Evolutionary conservation across 2,888 invertebrate species (phyloP), one percentile per base, ranked within the genome.

Genomic region (Melinaea marsaeus): DNA sequence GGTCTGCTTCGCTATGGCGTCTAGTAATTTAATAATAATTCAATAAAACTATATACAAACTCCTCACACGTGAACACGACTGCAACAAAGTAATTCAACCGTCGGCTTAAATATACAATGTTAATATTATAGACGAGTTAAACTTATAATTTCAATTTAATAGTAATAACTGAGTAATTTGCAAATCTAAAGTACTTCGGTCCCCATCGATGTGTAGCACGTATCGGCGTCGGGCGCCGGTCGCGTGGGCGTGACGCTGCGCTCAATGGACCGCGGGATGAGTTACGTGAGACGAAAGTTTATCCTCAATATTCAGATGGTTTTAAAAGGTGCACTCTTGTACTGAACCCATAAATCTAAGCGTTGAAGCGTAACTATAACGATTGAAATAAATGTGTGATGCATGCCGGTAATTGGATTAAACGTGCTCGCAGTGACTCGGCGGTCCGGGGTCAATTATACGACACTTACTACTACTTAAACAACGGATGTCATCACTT

Each of bases 261-360:
- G 57, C 65, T 71, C 80, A 79, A 79, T 81, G 83, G 77, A 61
- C 78, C 81, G 79, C 77, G 75, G 70, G 71, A 85, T 85, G 75
- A 72, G 66, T 68, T 66, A 74, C 83, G 83, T 79, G 84, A 67
- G 13, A 4, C 0, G 82, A 78, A 82, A 84, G 34, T 42, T 6
- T 9, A 9, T 3, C 3, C 42, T 42, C 9, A 42, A 42, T 11
- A 22, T 37, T 37, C 1, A 42, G 42, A 42, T 42, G 37, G 37
- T 37, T 37, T 37, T 42, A 42, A 42, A 42, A 42, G 42, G 1
- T 9, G 3, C 3, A 42, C 9, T 42, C 9, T 22, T 42, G 42
- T 42, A 9, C 42, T 42, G 42, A 9, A 42, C 42, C 6, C 42
- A 42, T 42, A 9, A 42, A 42, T 9, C 9, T 42, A 0, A 42